These are phyloP conservation scores for Argyra leucocephala DNA, from an alignment of 2,888 invertebrate genomes.

Conservation along the genomic window DNA sequence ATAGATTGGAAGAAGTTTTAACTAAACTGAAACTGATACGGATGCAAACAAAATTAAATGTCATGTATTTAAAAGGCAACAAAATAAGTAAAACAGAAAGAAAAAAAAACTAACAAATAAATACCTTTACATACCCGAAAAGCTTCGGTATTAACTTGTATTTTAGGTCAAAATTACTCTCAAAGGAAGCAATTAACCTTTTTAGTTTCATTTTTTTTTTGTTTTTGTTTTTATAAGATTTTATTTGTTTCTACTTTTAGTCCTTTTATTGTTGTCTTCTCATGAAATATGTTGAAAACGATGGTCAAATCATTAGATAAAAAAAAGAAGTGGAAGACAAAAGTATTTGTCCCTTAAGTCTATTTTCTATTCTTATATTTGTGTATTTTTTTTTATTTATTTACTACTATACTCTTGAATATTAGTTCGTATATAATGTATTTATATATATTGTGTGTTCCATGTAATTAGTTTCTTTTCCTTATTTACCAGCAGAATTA, in stretches of 20 bases:
- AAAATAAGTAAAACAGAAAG: no score
- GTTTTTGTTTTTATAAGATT: background rate
- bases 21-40: no score
- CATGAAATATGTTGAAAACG: background rate
- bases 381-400: no score
- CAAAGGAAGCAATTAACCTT: constrained; percentile 6
- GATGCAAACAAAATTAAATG: no score
- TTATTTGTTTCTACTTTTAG: background rate
- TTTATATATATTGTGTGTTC: background rate
- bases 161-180: background rate
- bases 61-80: no score
- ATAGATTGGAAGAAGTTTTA: no score
- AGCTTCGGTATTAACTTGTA: background rate
- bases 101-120: no score
- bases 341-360: background rate
- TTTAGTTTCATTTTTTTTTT: background rate
- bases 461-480: background rate
- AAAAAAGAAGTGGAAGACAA: background rate
- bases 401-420: no score
- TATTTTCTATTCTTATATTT: background rate
- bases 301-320: background rate
- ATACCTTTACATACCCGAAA: no score
- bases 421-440: background rate
- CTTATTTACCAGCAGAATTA: no score
- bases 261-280: background rate